Evolutionary conservation across 2,113 vertebrate species (phyloP), one percentile per base, ranked within the genome.

Genomic region (Phasianus colchicus): DNA sequence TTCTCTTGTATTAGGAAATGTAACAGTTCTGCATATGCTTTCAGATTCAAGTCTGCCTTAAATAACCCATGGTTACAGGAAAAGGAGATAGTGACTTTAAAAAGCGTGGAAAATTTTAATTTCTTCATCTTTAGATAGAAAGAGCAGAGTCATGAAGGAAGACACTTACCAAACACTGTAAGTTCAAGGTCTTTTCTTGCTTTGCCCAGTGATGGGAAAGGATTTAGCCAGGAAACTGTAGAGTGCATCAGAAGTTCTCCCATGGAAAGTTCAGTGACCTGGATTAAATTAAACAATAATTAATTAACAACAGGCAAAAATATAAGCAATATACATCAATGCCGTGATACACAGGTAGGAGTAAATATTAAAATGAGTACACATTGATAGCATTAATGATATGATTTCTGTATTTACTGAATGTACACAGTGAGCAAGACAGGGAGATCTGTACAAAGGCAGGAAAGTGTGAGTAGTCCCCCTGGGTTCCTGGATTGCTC

Each of bases 221-320:
- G 99, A 94, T 99, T 99, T 92, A 99, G 96, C 99, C 99, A 99
- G 85, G 98, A 98, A n/a, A 99, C 99, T 2, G 99, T 97, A 27
- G 99, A 98, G 81, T 99, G 98, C 98, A 99, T 98, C 97, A 99
- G 98, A 89, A 99, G 99, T 94, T 99, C 99, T 92, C 99, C 99
- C 99, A 99, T 99, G 25, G 99, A 99, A 92, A 99, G 99, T 95
- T 99, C 99, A 13, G 98, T 99, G 82, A 99, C 99, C 99, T 99
- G 73, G 32, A 67, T 86, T 57, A 40, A 60, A 83, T 94, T 64
- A 25, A 57, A 57, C 54, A 57, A 19, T 57, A 57, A 57, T 55
- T 18, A 55, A 55, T 32, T 21, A 94, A 86, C 10, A 69, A 50
- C 20, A 94, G 38, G 19, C 34, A 47, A 40, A 40, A 63, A 54